Evolutionary conservation across 2,113 vertebrate genomes (phyloP).

Genomic region (Tragelaphus scriptus): DNA sequence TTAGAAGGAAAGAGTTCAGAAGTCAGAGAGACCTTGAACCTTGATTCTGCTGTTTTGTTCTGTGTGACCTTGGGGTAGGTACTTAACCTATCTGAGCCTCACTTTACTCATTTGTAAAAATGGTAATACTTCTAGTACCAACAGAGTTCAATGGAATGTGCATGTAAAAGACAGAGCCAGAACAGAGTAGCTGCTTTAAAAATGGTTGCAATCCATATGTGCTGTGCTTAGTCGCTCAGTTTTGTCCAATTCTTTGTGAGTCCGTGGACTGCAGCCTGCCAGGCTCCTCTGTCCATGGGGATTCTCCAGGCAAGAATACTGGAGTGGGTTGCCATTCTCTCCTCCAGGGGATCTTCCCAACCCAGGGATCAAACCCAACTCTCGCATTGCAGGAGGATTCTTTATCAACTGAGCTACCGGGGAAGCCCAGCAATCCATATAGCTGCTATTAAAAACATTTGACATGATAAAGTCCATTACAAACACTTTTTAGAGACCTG

Average conservation of each 20-base stretch:
- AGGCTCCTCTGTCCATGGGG: not conserved
- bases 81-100: not conserved
- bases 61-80: not conserved
- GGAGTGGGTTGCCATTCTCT: not conserved
- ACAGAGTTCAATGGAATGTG: not conserved
- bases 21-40: not conserved
- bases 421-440: not conserved
- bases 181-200: not conserved
- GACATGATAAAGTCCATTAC: not conserved
- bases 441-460: not conserved
- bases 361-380: not conserved
- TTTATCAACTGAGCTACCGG: not conserved
- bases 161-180: not conserved
- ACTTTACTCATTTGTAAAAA: not conserved
- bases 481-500: not conserved
- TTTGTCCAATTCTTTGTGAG: not conserved
- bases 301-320: not conserved
- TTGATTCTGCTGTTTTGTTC: not conserved
- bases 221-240: not conserved
- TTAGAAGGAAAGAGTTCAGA: not conserved
- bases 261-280: not conserved
- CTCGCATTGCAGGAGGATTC: fast-evolving
- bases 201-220: not conserved
- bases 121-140: not conserved
- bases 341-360: not conserved